phyloP scores from a whole-genome alignment of 2,113 vertebrate genomes.

The Corythornis vintsioides region DNA sequence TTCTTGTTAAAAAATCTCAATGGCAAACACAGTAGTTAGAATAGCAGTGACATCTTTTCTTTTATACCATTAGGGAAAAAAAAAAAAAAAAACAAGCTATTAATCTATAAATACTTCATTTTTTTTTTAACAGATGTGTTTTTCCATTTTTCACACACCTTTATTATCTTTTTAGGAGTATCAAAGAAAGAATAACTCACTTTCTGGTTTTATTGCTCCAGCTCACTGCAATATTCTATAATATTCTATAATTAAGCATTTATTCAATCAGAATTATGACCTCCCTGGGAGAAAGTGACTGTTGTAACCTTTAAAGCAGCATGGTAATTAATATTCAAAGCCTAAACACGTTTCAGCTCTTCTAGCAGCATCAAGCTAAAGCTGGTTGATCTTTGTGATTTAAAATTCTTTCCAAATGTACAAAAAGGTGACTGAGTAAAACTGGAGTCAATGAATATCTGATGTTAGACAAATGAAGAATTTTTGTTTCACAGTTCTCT shows the following conservation, averaged over 20 bases:
- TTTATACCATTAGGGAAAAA: neutral
- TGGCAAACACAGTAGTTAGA: neutral
- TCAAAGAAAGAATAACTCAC: neutral
- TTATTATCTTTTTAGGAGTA: neutral
- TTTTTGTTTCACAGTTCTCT: neutral
- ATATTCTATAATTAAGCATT: neutral
- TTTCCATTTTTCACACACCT: neutral
- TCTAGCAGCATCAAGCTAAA: neutral
- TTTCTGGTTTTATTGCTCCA: neutral
- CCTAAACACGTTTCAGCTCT: neutral
- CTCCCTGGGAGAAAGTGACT: neutral
- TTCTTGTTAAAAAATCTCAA: neutral
- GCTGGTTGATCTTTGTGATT: neutral
- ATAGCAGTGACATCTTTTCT: neutral
- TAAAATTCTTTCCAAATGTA: slow-evolving; percentile 7
- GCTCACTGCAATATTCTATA: neutral
- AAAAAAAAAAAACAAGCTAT: neutral
- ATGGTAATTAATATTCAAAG: slow-evolving; percentile 23
- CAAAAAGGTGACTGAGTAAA: slow-evolving; percentile 9
- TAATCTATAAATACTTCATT: neutral
- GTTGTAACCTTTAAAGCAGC: neutral
- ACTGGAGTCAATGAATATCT: neutral
- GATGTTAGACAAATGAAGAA: neutral
- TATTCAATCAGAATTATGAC: neutral
- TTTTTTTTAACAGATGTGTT: neutral